phyloP scores from a whole-genome alignment of 2,113 vertebrate genomes.

The Microtus richardsoni region DNA sequence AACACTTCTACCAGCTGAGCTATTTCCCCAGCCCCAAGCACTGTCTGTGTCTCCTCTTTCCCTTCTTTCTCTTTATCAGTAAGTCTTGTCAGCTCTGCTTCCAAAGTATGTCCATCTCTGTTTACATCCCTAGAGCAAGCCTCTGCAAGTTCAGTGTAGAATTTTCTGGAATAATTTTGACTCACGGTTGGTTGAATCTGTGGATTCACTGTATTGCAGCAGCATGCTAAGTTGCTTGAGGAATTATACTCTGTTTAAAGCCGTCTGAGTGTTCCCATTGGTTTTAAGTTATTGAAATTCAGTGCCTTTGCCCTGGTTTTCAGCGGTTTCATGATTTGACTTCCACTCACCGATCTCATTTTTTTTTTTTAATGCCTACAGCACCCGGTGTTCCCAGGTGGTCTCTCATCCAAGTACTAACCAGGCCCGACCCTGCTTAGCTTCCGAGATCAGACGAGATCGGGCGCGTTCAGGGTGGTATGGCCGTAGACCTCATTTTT shows the following conservation, averaged over 20 bases:
- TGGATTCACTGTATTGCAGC: background rate
- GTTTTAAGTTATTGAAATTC: constrained; percentile 41
- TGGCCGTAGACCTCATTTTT: background rate
- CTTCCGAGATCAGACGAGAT: background rate
- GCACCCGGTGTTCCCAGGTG: background rate
- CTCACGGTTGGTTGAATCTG: background rate
- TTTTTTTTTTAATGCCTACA: background rate
- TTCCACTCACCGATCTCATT: background rate
- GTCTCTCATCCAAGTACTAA: background rate
- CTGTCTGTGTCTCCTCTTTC: background rate
- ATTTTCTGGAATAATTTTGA: background rate
- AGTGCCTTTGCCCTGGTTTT: background rate
- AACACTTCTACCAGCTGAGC: background rate
- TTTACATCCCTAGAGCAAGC: constrained; percentile 24
- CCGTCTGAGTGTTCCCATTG: background rate
- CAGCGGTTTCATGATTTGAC: background rate
- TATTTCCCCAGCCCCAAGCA: constrained; percentile 12
- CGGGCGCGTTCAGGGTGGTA: background rate
- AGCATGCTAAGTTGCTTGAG: constrained; percentile 17
- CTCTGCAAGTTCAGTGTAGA: background rate
- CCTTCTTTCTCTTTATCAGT: background rate
- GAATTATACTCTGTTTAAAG: constrained; percentile 16
- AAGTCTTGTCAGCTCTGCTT: background rate
- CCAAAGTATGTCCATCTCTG: background rate
- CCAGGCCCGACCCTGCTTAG: background rate